A percentile compares a stretch with the other conserved stretches of the same genome.
phyloP scores from a whole-genome alignment of 2,797 vertebrate genomes.

The Phoeniculus purpureus region DNA sequence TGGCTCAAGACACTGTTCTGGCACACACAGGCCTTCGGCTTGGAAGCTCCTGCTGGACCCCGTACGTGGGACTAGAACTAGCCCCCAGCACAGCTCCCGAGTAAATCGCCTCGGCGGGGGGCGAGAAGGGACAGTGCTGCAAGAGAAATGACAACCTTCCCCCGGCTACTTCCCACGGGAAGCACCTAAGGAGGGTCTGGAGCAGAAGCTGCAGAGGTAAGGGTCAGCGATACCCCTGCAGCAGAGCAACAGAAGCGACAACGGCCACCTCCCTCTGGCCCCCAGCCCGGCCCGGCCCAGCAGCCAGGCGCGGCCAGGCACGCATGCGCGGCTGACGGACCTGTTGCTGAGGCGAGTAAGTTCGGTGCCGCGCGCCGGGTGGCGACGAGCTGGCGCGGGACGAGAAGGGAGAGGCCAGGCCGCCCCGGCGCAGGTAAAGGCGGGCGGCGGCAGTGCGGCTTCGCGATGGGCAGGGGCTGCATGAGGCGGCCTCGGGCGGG shows the following conservation, averaged over 20 bases:
- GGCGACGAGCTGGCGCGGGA: not conserved
- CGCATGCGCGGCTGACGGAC: slow-evolving; percentile 21
- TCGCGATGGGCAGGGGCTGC: not conserved
- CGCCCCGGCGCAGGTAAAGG: not conserved
- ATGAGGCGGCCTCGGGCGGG: not conserved
- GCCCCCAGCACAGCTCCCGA: too few relatives aligned
- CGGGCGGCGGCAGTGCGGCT: not conserved
- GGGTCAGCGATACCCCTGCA: fast-evolving
- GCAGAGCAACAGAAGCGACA: fast-evolving
- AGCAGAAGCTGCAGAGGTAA: too few relatives aligned
- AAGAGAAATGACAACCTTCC: fast-evolving
- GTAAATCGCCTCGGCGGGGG: fast-evolving
- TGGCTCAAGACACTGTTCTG: not conserved
- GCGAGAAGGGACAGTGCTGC: not conserved
- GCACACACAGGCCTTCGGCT: fast-evolving
- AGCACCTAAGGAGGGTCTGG: not conserved
- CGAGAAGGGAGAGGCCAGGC: not conserved
- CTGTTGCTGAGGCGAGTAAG: not conserved
- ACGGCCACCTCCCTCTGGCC: fast-evolving
- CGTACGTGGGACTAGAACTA: too few relatives aligned
- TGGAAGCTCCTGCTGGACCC: fast-evolving
- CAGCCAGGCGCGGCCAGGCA: fast-evolving
- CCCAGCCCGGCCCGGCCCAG: not conserved
- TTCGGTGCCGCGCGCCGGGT: not conserved
- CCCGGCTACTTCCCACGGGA: not conserved